These are phyloP conservation scores for Acanthosepion pharaonis DNA, from an alignment of 2,888 invertebrate genomes.

Conservation along the genomic window DNA sequence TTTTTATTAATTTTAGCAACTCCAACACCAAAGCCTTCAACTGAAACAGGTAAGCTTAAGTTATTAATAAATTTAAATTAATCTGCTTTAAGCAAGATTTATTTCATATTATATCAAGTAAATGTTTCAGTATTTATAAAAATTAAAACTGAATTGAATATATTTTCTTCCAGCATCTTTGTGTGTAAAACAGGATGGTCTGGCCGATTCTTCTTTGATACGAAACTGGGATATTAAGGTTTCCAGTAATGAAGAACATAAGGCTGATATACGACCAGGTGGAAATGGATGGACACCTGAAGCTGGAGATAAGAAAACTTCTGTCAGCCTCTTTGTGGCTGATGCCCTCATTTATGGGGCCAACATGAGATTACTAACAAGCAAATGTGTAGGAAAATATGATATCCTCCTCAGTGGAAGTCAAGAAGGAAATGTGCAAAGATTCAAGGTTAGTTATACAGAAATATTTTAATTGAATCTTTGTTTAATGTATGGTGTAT, in stretches of 20 bases:
- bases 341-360: slow-evolving; percentile 1
- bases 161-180: not conserved
- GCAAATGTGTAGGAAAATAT: not conserved
- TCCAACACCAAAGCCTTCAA: no score
- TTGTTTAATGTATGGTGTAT: no score
- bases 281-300: slow-evolving; percentile 33
- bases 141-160: not conserved
- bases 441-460: not conserved
- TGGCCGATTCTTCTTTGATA: slow-evolving; percentile 14
- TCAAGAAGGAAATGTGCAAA: not conserved
- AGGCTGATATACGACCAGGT: not conserved
- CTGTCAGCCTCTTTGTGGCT: not conserved
- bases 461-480: no score
- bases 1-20: no score
- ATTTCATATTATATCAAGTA: not conserved
- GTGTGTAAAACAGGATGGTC: not conserved
- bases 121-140: not conserved
- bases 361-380: not conserved
- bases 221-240: not conserved
- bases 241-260: slow-evolving; percentile 1
- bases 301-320: not conserved
- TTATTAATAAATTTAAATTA: no score
- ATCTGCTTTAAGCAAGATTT: not conserved
- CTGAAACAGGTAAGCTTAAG: no score
- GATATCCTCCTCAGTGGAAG: not conserved